These are phyloP conservation scores for Epirrhoe alternata DNA, from an alignment of 2,888 invertebrate species.

Conservation along the genomic window DNA sequence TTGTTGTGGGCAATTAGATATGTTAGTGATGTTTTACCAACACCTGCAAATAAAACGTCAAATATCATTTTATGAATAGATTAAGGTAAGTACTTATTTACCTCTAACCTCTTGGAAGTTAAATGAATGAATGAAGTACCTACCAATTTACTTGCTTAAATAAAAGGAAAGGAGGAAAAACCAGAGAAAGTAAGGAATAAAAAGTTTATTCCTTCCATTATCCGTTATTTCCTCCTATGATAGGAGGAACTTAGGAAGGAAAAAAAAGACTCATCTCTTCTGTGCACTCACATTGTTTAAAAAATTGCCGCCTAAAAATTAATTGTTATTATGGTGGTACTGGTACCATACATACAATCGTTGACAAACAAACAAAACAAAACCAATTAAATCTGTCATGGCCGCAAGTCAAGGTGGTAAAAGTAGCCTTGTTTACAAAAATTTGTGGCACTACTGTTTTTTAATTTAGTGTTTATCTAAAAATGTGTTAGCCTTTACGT, in stretches of 20 bases:
- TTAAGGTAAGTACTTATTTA: no score
- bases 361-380: slow-evolving; percentile 53
- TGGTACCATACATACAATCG: not conserved
- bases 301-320: slow-evolving; percentile 52
- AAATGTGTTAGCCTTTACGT: slow-evolving; percentile 51
- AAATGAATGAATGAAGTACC: no score
- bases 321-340: slow-evolving; percentile 57
- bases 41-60: slow-evolving; percentile 86
- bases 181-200: no score
- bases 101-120: no score
- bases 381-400: slow-evolving; percentile 59
- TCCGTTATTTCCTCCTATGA: no score
- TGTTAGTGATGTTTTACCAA: slow-evolving; percentile 98
- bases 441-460: slow-evolving; percentile 1
- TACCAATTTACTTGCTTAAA: no score
- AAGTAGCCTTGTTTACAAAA: slow-evolving; percentile 24
- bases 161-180: no score
- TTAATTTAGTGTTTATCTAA: not conserved
- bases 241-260: no score
- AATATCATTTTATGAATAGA: no score
- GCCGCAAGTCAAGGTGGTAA: slow-evolving; percentile 67
- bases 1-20: slow-evolving; percentile 96
- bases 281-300: not conserved
- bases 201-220: no score
- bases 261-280: no score